Conservation (phyloP, 2,797 vertebrate species). For the Notamacropus eugenii region DNA sequence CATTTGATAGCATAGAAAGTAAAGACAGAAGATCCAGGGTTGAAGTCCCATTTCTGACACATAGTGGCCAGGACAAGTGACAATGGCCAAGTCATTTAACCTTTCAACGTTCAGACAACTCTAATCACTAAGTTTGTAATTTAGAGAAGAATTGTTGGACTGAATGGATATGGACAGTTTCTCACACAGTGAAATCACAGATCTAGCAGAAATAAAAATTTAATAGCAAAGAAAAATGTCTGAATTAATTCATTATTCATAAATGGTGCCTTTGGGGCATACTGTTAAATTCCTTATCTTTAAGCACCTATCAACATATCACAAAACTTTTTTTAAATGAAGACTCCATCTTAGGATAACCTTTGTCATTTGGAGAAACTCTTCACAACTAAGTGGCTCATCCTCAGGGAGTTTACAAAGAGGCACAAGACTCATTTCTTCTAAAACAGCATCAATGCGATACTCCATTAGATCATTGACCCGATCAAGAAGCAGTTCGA, state of each 20-base stretch:
- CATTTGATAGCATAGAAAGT: not conserved
- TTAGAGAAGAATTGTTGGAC: not conserved
- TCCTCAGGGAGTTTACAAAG: constrained; percentile 92
- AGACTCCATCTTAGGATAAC: constrained; percentile 78
- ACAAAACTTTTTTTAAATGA: constrained; percentile 5
- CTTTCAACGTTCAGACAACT: not conserved
- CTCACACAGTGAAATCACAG: not conserved
- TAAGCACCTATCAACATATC: not conserved
- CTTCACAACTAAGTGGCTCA: constrained; percentile 90
- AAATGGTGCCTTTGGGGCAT: not conserved
- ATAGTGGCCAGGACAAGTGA: not conserved
- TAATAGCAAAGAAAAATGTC: not conserved
- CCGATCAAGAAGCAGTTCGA: constrained; percentile 92
- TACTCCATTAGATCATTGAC: constrained; percentile 93
- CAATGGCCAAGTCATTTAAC: not conserved
- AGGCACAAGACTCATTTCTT: constrained; percentile 89
- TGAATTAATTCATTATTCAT: not conserved
- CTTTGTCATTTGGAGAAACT: constrained; percentile 93
- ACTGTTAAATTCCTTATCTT: not conserved
- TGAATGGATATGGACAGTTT: not conserved
- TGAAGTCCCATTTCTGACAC: not conserved
- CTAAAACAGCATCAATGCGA: constrained; percentile 91
- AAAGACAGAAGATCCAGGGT: not conserved
- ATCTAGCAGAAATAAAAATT: not conserved
- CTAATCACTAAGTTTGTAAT: not conserved